Evolutionary conservation across 2,113 vertebrate species (phyloP), one percentile per base, ranked within the genome.

Genomic region (Peromyscus californicus): DNA sequence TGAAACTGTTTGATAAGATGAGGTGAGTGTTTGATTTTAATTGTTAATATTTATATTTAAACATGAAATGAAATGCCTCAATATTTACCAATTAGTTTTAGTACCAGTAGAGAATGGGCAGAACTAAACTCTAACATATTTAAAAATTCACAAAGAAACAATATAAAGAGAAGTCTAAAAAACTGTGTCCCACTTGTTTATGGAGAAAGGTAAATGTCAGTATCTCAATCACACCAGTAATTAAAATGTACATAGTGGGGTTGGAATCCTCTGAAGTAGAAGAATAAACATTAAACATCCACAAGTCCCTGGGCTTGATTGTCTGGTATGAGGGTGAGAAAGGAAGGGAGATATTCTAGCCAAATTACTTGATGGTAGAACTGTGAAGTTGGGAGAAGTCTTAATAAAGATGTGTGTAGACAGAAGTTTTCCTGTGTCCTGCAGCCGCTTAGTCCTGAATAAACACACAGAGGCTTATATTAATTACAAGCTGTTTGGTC

Each of bases 1-100:
- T 26, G 17, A 45, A 88, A n/a, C 36, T n/a, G 19, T 48, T 82
- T 39, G 21, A 24, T 84, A 84, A 84, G 63, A 48, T 22, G 65
- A 22, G 22, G 3, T 24, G 17, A 95, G 17, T 17, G 74, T 57
- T 54, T 78, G 19, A 57, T 57, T 12, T 26, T 33, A 31, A 67
- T 59, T 51, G 33, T 51, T 89, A 83, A 54, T 76, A 75, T 84
- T 80, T 90, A 65, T 42, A 76, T 84, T 80, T 90, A 80, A 90
- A 57, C 19, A 69, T 36, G 5, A 92, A 80, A 70, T 70, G 21
- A 57, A 72, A 31, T 85, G 21, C 12, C n/a, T 29, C 21, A 13
- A 6, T 69, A 78, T 76, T 93, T 72, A 80, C 24, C 42, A 26
- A 3, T 82, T 1, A 6, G 10, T 78, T 67, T 22, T 91, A 83